phyloP scores from a whole-genome alignment of 1,140 invertebrate species.

The Drosophila kohkoa region DNA sequence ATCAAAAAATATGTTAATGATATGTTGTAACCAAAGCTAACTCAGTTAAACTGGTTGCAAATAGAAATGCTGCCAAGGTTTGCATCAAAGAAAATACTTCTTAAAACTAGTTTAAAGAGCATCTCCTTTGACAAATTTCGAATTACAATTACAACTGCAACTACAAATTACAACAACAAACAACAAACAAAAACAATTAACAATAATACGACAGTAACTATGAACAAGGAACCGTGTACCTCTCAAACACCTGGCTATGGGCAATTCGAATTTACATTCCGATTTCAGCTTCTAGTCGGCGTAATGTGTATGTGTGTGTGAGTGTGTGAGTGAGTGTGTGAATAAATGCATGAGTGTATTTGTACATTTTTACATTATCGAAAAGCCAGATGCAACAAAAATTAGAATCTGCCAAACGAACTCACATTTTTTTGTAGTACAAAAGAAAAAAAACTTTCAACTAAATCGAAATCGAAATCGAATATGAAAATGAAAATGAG shows the following conservation, averaged over 20 bases:
- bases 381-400: slow-evolving; percentile 4
- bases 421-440: background rate
- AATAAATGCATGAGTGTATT: slow-evolving; percentile 25
- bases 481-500: slow-evolving; percentile 1
- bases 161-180: slow-evolving; percentile 16
- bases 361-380: slow-evolving; percentile 56
- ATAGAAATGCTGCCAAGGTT: background rate
- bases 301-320: slow-evolving; percentile 11
- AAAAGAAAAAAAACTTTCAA: background rate
- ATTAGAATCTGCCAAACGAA: background rate
- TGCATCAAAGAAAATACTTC: background rate
- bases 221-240: slow-evolving; percentile 73
- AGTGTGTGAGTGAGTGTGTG: slow-evolving; percentile 3
- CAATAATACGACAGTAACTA: slow-evolving; percentile 35
- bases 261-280: slow-evolving; percentile 45
- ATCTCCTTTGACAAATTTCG: background rate
- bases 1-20: too few species aligned
- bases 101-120: background rate
- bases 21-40: background rate
- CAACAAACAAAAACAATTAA: slow-evolving; percentile 31
- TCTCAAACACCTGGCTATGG: slow-evolving; percentile 44
- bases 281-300: slow-evolving; percentile 47
- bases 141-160: background rate
- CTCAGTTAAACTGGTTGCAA: background rate
- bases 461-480: background rate